These are phyloP conservation scores for Rhingia campestris DNA, from an alignment of 2,888 invertebrate species.

Conservation along the genomic window DNA sequence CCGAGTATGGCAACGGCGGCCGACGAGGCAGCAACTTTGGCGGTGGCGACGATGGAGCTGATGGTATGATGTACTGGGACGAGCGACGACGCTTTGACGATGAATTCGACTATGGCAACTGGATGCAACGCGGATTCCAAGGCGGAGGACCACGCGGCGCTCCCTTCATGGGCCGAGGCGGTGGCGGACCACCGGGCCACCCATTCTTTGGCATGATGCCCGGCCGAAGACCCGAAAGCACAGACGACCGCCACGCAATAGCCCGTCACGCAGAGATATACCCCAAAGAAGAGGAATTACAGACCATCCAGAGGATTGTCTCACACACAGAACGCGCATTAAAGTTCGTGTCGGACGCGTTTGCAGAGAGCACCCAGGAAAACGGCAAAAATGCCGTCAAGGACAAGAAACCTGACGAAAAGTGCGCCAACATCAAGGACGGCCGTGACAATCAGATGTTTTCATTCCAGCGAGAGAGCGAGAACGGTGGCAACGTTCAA, in stretches of 20 bases:
- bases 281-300: slow-evolving; percentile 94
- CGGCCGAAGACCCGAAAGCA: slow-evolving; percentile 93
- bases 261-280: slow-evolving; percentile 96
- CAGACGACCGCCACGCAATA: slow-evolving; percentile 97
- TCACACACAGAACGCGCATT: slow-evolving; percentile 96
- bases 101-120: slow-evolving; percentile 88
- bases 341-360: slow-evolving; percentile 95
- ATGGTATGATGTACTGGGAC: slow-evolving; percentile 95
- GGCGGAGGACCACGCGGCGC: slow-evolving; percentile 81
- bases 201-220: slow-evolving; percentile 85
- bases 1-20: slow-evolving; percentile 87
- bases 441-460: slow-evolving; percentile 92
- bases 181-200: slow-evolving; percentile 82
- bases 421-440: slow-evolving; percentile 84
- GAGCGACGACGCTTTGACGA: slow-evolving; percentile 90
- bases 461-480: slow-evolving; percentile 88
- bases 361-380: slow-evolving; percentile 85
- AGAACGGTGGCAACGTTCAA: slow-evolving; percentile 83
- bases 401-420: slow-evolving; percentile 83
- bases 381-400: slow-evolving; percentile 77
- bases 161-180: slow-evolving; percentile 79
- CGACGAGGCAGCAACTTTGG: slow-evolving; percentile 85
- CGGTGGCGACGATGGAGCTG: slow-evolving; percentile 89
- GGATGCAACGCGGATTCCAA: slow-evolving; percentile 87
- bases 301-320: slow-evolving; percentile 95